Conservation (phyloP, 2,888 invertebrate genomes). For the Andricus curvator region DNA sequence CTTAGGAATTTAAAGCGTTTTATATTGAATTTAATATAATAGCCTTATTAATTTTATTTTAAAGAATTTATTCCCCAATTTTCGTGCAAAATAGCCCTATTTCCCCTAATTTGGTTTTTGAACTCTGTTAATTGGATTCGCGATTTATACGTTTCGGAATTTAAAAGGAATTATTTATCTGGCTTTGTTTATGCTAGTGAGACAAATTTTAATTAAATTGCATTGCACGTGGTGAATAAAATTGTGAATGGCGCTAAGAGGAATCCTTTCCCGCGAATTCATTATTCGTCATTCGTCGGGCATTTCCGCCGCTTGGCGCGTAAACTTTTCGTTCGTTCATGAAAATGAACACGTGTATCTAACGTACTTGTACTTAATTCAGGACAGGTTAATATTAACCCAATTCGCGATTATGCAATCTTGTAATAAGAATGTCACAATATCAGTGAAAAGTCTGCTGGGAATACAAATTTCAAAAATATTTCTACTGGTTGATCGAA, state of each 20-base stretch:
- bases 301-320: slow-evolving; percentile 6
- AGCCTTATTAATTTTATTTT: too few relatives aligned
- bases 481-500: not conserved
- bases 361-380: not conserved
- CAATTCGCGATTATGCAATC: not conserved
- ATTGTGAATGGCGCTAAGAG: not conserved
- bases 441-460: not conserved
- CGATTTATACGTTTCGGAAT: not conserved
- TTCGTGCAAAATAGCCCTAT: too few relatives aligned
- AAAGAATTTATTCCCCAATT: too few relatives aligned
- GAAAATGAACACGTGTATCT: not conserved
- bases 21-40: too few relatives aligned
- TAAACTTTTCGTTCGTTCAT: not conserved
- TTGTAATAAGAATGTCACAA: not conserved
- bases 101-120: too few relatives aligned
- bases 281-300: not conserved
- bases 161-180: not conserved
- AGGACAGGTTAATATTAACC: not conserved
- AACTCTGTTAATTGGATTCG: not conserved
- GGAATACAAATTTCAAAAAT: not conserved
- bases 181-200: not conserved
- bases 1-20: too few relatives aligned
- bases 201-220: not conserved
- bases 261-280: not conserved
- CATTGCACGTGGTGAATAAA: not conserved